Conservation (phyloP, 2,797 vertebrate species). For the Potorous gilbertii region DNA sequence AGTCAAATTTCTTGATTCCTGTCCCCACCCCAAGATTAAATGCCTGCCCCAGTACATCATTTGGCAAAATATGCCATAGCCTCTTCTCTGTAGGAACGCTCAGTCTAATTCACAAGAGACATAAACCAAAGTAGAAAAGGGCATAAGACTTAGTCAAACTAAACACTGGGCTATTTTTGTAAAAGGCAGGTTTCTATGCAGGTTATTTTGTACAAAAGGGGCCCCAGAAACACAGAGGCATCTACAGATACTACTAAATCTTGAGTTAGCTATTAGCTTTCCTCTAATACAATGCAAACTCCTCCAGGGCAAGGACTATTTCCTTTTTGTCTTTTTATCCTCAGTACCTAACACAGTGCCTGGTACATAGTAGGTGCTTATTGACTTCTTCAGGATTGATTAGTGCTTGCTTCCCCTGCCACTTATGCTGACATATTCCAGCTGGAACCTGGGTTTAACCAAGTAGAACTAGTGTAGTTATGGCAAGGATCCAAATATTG, state of each 20-base stretch:
- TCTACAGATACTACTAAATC: neutral
- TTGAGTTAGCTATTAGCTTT: neutral
- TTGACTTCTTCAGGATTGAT: neutral
- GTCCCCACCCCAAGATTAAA: neutral
- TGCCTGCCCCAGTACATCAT: neutral
- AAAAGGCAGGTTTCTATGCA: neutral
- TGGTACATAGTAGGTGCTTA: neutral
- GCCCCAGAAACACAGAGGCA: neutral
- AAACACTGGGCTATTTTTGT: neutral
- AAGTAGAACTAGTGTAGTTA: neutral
- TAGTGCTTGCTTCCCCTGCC: neutral
- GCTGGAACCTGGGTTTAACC: neutral
- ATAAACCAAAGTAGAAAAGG: neutral
- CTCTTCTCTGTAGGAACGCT: neutral
- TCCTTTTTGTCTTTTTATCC: neutral
- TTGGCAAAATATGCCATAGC: neutral
- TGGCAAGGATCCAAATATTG: neutral
- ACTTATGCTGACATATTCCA: neutral
- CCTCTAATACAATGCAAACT: neutral
- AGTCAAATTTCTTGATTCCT: neutral
- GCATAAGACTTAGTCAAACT: neutral
- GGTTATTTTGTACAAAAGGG: neutral
- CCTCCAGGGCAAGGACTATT: neutral
- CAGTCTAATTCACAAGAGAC: neutral
- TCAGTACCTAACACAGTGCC: neutral